These are phyloP conservation scores for Aphaenogaster ashmeadi DNA, from an alignment of 1,140 invertebrate genomes.

Conservation along the genomic window DNA sequence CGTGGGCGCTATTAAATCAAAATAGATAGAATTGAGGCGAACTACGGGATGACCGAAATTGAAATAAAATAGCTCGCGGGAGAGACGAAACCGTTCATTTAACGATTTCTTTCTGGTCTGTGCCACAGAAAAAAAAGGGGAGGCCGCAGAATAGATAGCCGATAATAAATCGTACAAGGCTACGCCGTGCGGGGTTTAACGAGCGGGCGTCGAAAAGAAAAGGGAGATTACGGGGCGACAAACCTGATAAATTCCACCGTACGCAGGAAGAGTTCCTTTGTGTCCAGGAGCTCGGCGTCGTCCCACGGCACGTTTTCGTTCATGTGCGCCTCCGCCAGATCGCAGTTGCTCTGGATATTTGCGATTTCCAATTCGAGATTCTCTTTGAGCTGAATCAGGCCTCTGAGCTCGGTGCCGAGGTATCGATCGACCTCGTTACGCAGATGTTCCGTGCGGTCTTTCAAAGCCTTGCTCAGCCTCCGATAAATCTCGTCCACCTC, in stretches of 20 bases:
- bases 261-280: slow-evolving; percentile 97
- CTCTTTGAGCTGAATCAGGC: slow-evolving; percentile 95
- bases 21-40: neutral
- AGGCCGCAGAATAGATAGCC: slow-evolving; percentile 41
- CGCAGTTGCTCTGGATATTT: slow-evolving; percentile 98
- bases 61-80: slow-evolving; percentile 42
- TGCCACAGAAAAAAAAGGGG: neutral
- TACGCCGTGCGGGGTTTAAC: slow-evolving; percentile 12
- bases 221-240: slow-evolving; percentile 29
- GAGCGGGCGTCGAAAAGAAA: slow-evolving; percentile 18
- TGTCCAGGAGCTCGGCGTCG: slow-evolving; percentile 96
- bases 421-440: slow-evolving; percentile 96
- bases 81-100: slow-evolving; percentile 11
- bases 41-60: neutral
- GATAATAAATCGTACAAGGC: slow-evolving; percentile 52
- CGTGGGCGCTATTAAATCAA: slow-evolving; percentile 7
- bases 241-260: slow-evolving; percentile 95
- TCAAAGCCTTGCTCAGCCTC: slow-evolving; percentile 95
- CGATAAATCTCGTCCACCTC: slow-evolving; percentile 97
- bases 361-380: slow-evolving; percentile 97
- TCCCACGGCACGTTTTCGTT: slow-evolving; percentile 95
- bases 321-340: slow-evolving; percentile 98
- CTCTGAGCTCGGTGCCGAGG: slow-evolving; percentile 93
- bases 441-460: slow-evolving; percentile 96
- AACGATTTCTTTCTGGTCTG: slow-evolving; percentile 25